Base-by-base conservation (phyloP, 2,113 vertebrate genomes). In the Atractosteus spatula region DNA sequence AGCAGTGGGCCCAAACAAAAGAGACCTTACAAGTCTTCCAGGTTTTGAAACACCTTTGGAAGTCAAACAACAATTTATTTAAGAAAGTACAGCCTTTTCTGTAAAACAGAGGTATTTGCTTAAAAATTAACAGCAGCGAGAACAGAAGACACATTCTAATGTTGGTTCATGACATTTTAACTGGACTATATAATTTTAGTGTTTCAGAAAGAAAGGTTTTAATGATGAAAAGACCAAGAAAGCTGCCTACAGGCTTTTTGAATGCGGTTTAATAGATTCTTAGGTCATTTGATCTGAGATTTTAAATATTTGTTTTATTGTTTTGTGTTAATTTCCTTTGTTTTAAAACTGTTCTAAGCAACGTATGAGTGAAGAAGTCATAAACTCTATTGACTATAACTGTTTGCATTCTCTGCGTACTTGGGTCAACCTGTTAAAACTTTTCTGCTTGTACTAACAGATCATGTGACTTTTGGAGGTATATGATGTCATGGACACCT, bases 181-280 rank as follows among this genome's bases (percentile, higher is more conserved):
- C 80, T 80, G 80, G 80, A 78, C 54, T 78, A 81, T 81, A 7
- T 41, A 6, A 71, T 64, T 71, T 64, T 54, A 64, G 17, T 64
- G 70, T 77, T 70, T 78, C 16, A 10, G 12, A 51, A 64, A 85
- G 87, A 85, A 86, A 87, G 84, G 80, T 84, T 87, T 85, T 89
- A 80, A 84, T 85, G 8, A 88, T 86, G 85, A 84, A 88, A 85
- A 89, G 89, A 91, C 81, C 87, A 89, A 89, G 83, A 74, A 85
- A 89, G 88, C 89, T 89, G 88, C 88, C 88, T 88, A 88, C 82
- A 83, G 74, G 75, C 73, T 75, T 55, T 78, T 66, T 78, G 77
- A 70, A 83, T 79, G 76, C 68, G 72, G 77, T 72, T 69, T 61
- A 54, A 77, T 66, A 74, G 70, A 76, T 78, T 74, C 65, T 73